phyloP scores from a whole-genome alignment of 2,113 vertebrate genomes.

The Eurypyga helias region DNA sequence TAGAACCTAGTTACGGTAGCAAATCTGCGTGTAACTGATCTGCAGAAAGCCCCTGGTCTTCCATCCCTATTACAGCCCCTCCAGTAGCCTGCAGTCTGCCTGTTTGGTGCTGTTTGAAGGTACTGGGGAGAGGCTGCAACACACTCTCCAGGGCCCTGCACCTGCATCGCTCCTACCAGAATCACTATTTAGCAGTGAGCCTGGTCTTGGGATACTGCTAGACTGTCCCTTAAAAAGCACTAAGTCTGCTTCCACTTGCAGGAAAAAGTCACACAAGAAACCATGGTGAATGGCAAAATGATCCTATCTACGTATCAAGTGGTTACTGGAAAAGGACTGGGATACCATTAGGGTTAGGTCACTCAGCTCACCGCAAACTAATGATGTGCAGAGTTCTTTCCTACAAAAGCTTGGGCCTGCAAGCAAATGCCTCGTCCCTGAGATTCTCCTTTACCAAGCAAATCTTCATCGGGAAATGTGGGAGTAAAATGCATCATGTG shows the following conservation, averaged over 20 bases:
- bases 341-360: conserved; percentile 5
- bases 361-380: background rate
- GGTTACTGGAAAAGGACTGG: background rate
- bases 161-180: background rate
- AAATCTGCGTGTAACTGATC: background rate
- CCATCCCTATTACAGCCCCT: background rate
- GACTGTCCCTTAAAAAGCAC: background rate
- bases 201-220: background rate
- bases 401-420: background rate
- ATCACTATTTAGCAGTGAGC: background rate
- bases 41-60: background rate
- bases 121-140: background rate
- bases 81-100: background rate
- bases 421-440: background rate
- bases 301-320: background rate
- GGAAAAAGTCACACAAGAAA: background rate
- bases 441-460: background rate
- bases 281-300: background rate
- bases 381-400: background rate
- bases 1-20: background rate
- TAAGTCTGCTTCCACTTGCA: background rate
- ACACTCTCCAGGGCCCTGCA: background rate
- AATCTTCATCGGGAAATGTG: background rate
- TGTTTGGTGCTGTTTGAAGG: background rate
- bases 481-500: background rate